Evolutionary conservation across 2,113 vertebrate species (phyloP), one percentile per base, ranked within the genome.

Genomic region (Cisticola juncidis): DNA sequence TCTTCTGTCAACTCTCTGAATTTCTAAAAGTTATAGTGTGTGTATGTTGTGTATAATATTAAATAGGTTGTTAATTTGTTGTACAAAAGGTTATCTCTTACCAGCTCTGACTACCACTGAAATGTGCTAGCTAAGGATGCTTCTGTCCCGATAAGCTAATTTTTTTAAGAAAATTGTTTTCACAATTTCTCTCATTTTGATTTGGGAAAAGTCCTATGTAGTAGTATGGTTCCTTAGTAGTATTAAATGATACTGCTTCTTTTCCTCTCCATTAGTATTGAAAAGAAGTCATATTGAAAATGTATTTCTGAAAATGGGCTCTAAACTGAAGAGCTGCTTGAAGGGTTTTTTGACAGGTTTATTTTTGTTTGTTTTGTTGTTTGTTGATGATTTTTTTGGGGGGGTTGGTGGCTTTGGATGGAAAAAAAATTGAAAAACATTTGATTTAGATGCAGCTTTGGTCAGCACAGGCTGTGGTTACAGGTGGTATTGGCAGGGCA

Each of bases 31-130:
- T 53, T 60, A 23, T 10, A 28, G 26, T 29, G 11, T 60, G 23
- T 80, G 3, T 53, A 54, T 50, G 40, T 69, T 54, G 44, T 61
- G 20, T 3, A 6, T 44, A 31, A 29, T 60, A 50, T 86, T 82
- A 79, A 87, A 58, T 19, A 80, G 45, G 21, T 25, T 64, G 42
- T 86, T 83, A 54, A 71, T 94, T 92, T 87, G 29, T 62, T 84
- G 35, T 60, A 19, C 42, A 70, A 74, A 96, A 77, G 31, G n/a
- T 88, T 33, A 50, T 78, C 36, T 54, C 10, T 69, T 79, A 72
- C 65, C 45, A 25, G 15, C 24, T 93, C 53, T 83, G 65, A 35
- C 65, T 90, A 5, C 31, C 26, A n/a, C 45, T 66, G 64, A 84
- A 90, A 92, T 71, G 12, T 87, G 31, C 29, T 48, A 60, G n/a